Conservation (phyloP, 2,888 invertebrate genomes). For the Steinernema carpocapsae region DNA sequence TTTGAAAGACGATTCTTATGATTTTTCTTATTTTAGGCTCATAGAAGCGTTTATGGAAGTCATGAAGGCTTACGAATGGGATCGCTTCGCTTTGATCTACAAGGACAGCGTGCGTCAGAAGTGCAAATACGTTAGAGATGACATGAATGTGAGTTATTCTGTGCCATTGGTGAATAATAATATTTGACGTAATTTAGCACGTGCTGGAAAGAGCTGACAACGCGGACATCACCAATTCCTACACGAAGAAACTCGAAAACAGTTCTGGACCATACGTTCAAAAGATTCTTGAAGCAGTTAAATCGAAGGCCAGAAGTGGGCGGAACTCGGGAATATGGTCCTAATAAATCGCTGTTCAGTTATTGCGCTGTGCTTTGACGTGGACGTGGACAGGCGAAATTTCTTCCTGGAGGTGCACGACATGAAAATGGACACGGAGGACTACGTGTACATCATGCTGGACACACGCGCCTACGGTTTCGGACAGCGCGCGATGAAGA, state of each 20-base stretch:
- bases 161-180: neutral
- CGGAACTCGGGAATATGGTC: neutral
- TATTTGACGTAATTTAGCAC: neutral
- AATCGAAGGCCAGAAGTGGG: conserved; percentile 22
- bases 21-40: conserved; percentile 41
- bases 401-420: conserved; percentile 31
- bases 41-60: conserved; percentile 36
- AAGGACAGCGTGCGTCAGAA: conserved; percentile 1
- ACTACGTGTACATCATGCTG: conserved; percentile 47
- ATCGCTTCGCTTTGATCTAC: conserved; percentile 51
- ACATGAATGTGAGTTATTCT: conserved; percentile 22
- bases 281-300: conserved; percentile 28
- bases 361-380: conserved; percentile 23
- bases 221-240: neutral
- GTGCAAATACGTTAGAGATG: conserved; percentile 9
- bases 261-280: conserved; percentile 28
- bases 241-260: neutral
- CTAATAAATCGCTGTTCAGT: neutral
- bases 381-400: conserved; percentile 25
- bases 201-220: neutral
- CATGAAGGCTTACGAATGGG: conserved; percentile 46
- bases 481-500: neutral
- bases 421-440: conserved; percentile 36
- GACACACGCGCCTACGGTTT: conserved; percentile 43
- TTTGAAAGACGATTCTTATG: too few relatives aligned